Base-by-base conservation (phyloP, 2,888 invertebrate species). In the Leucophenga maculata region DNA sequence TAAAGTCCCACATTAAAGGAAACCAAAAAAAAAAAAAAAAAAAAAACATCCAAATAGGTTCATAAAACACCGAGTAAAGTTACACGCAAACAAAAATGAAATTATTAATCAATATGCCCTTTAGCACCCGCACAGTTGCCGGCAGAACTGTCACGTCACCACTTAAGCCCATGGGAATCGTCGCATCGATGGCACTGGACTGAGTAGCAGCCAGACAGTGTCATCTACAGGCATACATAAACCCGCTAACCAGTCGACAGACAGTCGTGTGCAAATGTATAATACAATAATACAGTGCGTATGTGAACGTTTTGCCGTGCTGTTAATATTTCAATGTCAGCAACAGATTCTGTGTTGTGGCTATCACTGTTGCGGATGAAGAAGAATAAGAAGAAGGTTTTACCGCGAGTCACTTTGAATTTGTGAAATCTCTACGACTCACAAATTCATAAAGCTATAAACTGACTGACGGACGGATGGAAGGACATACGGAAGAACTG, bases 41-140 rank as follows among this genome's bases (percentile, higher is more conserved):
- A 6, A 20, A 22, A 20, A 62, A 64, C 22, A 57, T n/a, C 32
- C 50, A 59, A 55, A 64, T 11, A 39, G 39, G 26, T 26, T 3
- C 26, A 26, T 26, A 26, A 39, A 39, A 39, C 9, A 8, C 39
- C 8, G 39, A 39, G 11, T 8, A 39, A 39, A 39, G 8, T 68
- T 67, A 70, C 67, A 55, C 55, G 68, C 65, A 69, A 68, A 71
- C 72, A 52, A 70, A n/a, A 72, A 73, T 74, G 65, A 80, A 80
- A 80, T 77, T 82, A 80, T 79, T 78, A 82, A 82, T 82, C 80
- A 82, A 79, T 82, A 80, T 70, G 69, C 59, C 44, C 39, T 20
- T 11, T 55, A 20, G 6, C 59, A 13, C 26, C 4, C n/a, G 6
- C 39, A 31, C 11, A 1, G 20, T 18, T 16, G 16, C n/a, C 1